A percentile compares a stretch with the other conserved stretches of the same genome.
phyloP scores from a whole-genome alignment of 2,113 vertebrate genomes.

The Istiophorus platypterus region DNA sequence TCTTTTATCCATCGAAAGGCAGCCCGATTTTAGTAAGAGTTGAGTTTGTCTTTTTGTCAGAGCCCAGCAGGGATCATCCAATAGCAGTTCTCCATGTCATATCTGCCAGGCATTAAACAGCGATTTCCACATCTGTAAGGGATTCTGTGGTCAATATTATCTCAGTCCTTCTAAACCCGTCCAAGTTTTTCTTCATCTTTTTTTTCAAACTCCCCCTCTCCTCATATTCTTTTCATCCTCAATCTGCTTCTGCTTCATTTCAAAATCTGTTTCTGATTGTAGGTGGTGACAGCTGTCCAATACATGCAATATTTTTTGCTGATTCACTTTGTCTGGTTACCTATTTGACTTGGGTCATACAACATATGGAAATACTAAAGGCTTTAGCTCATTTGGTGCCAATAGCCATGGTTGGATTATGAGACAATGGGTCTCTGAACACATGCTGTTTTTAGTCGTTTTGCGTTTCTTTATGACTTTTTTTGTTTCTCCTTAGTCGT shows the following conservation, averaged over 20 bases:
- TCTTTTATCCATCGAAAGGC: slow-evolving; percentile 29
- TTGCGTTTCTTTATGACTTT: not conserved
- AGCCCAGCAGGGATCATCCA: slow-evolving; percentile 45
- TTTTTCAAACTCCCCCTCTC: slow-evolving; percentile 39
- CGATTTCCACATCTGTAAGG: slow-evolving; percentile 71
- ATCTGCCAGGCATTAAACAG: slow-evolving; percentile 57
- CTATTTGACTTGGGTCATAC: slow-evolving; percentile 29
- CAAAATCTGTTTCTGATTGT: slow-evolving; percentile 45
- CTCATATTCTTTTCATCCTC: slow-evolving; percentile 25
- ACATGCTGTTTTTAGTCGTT: not conserved
- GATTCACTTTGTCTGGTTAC: slow-evolving; percentile 20
- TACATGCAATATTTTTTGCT: slow-evolving; percentile 1
- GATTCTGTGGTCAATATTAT: slow-evolving; percentile 76
- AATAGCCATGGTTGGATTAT: not conserved
- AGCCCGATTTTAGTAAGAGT: slow-evolving; percentile 22
- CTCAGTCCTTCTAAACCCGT: slow-evolving; percentile 52
- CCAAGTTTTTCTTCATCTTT: slow-evolving; percentile 59
- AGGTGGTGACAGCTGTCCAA: slow-evolving; percentile 34
- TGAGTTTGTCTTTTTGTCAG: slow-evolving; percentile 45
- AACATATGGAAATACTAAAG: slow-evolving; percentile 1
- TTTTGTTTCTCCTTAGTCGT: not conserved
- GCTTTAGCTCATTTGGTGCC: slow-evolving; percentile 1
- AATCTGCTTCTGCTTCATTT: slow-evolving; percentile 29
- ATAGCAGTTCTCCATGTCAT: slow-evolving; percentile 55
- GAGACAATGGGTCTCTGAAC: not conserved